Base-by-base conservation (phyloP, 2,888 invertebrate genomes). In the Pseudococcus longispinus region DNA sequence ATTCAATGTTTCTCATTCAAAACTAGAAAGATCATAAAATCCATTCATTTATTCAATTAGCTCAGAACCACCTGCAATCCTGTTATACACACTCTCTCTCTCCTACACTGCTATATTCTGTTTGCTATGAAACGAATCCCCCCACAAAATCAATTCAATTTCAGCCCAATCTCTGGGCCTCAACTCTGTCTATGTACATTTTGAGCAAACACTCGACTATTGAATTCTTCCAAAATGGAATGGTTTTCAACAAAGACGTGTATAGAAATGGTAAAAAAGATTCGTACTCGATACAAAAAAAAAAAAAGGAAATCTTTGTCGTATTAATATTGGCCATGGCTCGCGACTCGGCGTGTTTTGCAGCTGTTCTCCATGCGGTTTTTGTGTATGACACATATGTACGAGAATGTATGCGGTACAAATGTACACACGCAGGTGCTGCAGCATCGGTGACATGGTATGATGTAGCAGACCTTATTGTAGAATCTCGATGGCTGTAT, bases 331-430 rank as follows among this genome's bases (percentile, higher is more conserved):
- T 20, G 23, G 23, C 23, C 23, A 55, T 15, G 55, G 55, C 55
- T 55, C 55, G 55, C 70, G 70, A 70, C 70, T 32, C 70, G 70
- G 70, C 20, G 20, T 60, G 60, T 60, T 70, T 70, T 29, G 70
- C 70, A 70, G 70, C 70, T 70, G 70, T 70, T 70, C 70, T 70
- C 70, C 0, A 23, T 60, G 60, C 15, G 60, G 60, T 60, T 60
- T 20, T 60, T 60, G 60, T 60, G 60, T 60, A 23, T 23, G 60
- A 60, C 60, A 60, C 23, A 23, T 60, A 60, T 60, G 23, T 60
- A 23, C 60, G 60, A 51, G 51, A 6, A 51, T n/a, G 51, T 51
- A 51, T 23, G 60, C 20, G 60, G 60, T 60, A 60, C 60, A 55
- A 55, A 51, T 9, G 9, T 37, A 51, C 51, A 51, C 51, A n/a